Evolutionary conservation across 2,797 vertebrate species (phyloP).

Genomic region (Simalia tracyae): DNA sequence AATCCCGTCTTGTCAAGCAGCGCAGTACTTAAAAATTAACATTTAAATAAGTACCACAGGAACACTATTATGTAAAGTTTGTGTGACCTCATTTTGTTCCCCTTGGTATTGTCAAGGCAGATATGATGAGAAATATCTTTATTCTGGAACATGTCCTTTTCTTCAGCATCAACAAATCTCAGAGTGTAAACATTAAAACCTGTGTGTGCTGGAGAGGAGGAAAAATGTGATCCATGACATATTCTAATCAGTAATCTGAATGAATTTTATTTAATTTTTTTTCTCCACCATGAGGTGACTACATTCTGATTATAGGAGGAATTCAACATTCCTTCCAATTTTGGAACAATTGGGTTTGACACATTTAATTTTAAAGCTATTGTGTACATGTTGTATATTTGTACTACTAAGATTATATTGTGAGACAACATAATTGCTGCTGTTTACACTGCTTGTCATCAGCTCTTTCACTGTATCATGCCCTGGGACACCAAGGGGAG

Average conservation of each 20-base stretch:
- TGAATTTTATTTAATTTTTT: background rate
- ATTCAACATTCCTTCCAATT: background rate
- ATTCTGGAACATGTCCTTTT: background rate
- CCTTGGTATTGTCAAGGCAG: background rate
- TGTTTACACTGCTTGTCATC: background rate
- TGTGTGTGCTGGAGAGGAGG: background rate
- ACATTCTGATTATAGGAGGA: background rate
- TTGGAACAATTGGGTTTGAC: background rate
- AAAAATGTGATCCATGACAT: background rate
- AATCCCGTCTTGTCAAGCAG: background rate
- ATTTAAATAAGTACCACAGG: constrained; percentile 31
- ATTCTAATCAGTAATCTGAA: background rate
- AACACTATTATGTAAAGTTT: background rate
- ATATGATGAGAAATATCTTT: background rate
- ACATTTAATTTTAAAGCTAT: background rate
- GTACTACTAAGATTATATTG: background rate
- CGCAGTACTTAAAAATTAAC: constrained; percentile 2
- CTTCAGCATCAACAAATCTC: background rate
- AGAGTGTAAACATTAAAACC: constrained; percentile 28
- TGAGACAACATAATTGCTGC: background rate
- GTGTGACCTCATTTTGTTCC: background rate
- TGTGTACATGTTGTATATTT: background rate
- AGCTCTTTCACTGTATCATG: background rate
- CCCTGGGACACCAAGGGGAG: background rate
- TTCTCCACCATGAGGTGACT: background rate